phyloP scores from a whole-genome alignment of 1,140 invertebrate species.

The Heterodera schachtii region DNA sequence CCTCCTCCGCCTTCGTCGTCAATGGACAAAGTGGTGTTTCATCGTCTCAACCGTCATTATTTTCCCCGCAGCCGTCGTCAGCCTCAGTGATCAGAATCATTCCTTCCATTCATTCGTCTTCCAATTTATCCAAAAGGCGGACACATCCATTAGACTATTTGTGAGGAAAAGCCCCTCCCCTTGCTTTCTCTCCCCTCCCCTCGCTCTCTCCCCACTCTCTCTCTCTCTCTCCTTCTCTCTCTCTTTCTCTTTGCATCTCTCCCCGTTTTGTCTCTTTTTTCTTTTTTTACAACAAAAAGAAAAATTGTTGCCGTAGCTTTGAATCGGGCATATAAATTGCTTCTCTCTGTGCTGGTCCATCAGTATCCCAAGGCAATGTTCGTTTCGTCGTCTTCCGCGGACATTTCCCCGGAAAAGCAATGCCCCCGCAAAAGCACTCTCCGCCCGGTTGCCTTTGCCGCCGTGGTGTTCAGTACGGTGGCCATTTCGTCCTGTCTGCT shows the following conservation, averaged over 20 bases:
- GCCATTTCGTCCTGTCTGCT: conserved; percentile 64
- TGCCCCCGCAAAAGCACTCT: conserved; percentile 46
- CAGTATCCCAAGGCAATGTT: background rate
- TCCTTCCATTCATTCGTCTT: conserved; percentile 1
- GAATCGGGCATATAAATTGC: conserved; percentile 5
- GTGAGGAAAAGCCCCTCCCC: background rate
- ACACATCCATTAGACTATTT: conserved; percentile 7
- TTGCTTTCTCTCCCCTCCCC: background rate
- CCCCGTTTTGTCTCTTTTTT: background rate
- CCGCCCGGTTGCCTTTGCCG: conserved; percentile 58
- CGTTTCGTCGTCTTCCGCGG: background rate
- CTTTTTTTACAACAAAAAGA: background rate
- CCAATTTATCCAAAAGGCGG: background rate
- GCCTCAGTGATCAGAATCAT: background rate
- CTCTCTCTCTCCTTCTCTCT: background rate
- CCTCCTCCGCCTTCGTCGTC: background rate
- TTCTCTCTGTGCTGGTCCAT: background rate
- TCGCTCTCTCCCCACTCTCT: background rate
- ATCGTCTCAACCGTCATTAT: conserved; percentile 5
- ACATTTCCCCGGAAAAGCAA: background rate
- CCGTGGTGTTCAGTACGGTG: conserved; percentile 65
- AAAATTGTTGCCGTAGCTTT: background rate
- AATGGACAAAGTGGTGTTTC: conserved; percentile 35
- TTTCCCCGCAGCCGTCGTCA: background rate
- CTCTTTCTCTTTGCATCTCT: no score